Conservation (phyloP, 1,140 invertebrate genomes). For the Drosophila burlai region DNA sequence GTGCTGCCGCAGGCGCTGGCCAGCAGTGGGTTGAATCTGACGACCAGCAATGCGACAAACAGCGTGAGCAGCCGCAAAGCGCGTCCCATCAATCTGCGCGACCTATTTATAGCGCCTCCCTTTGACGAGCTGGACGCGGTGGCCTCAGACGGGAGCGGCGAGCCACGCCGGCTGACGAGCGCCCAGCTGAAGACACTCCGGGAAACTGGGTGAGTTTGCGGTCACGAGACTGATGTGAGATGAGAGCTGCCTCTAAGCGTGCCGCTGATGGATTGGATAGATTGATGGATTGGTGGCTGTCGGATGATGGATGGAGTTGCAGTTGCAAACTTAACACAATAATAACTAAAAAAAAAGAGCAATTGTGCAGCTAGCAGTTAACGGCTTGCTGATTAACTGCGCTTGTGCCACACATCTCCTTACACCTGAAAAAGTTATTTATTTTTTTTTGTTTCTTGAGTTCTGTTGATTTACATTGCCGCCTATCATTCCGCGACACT, state of each 20-base stretch:
- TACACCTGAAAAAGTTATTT: conserved; percentile 23
- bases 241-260: conserved; percentile 8
- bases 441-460: conserved; percentile 19
- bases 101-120: conserved; percentile 95
- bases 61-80: conserved; percentile 86
- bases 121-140: conserved; percentile 97
- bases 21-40: conserved; percentile 87
- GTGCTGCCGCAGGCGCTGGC: conserved; percentile 86
- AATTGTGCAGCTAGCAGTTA: conserved; percentile 37
- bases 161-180: conserved; percentile 92
- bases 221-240: conserved; percentile 21
- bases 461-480: conserved; percentile 31
- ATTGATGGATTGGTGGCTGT: conserved; percentile 34
- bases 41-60: conserved; percentile 87
- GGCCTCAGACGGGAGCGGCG: conserved; percentile 93
- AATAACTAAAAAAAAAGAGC: conserved; percentile 7
- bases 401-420: conserved; percentile 42
- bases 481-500: conserved; percentile 40
- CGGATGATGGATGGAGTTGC: conserved; percentile 39
- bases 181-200: conserved; percentile 94
- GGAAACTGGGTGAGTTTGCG: conserved; percentile 92
- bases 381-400: conserved; percentile 35
- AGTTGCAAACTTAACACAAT: conserved; percentile 7
- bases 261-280: conserved; percentile 33
- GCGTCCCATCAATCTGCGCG: conserved; percentile 87